Evolutionary conservation across 2,797 vertebrate genomes (phyloP).

Genomic region (Microchirus variegatus): DNA sequence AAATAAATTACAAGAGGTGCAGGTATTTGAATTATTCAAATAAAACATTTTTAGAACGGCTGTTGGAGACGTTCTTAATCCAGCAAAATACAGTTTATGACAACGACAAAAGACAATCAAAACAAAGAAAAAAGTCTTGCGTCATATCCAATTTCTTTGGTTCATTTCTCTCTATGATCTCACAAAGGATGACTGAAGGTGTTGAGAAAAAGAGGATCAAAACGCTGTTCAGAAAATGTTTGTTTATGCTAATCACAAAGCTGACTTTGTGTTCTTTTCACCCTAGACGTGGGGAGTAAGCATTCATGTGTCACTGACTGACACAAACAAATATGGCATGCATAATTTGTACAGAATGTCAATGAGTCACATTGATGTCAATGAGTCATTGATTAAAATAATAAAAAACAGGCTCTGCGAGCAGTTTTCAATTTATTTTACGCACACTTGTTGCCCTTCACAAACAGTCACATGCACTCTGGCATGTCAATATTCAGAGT

Average conservation of each 20-base stretch:
- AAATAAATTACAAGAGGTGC: slow-evolving; percentile 10
- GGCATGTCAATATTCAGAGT: slow-evolving; percentile 28
- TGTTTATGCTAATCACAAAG: no score
- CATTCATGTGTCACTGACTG: slow-evolving; percentile 18
- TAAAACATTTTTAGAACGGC: slow-evolving; percentile 2
- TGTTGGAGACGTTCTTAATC: not conserved
- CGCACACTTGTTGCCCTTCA: slow-evolving; percentile 18
- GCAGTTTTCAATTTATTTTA: slow-evolving; percentile 39
- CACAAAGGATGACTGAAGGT: no score
- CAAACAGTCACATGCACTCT: slow-evolving; percentile 36
- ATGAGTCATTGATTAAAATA: slow-evolving; percentile 28
- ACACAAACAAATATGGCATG: slow-evolving; percentile 24
- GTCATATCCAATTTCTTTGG: not conserved
- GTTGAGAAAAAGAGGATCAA: no score
- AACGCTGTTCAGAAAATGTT: no score
- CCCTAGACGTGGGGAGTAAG: no score
- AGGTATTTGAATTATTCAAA: slow-evolving; percentile 13
- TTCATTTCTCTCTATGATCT: no score
- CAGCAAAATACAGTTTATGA: not conserved
- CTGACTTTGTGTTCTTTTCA: no score
- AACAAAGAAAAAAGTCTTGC: not conserved
- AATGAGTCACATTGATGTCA: slow-evolving; percentile 27
- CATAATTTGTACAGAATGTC: slow-evolving; percentile 23
- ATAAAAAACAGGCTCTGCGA: slow-evolving; percentile 28
- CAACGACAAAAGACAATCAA: slow-evolving; percentile 3